These are phyloP conservation scores for Esox niger DNA, from an alignment of 2,113 vertebrate species.

Conservation along the genomic window DNA sequence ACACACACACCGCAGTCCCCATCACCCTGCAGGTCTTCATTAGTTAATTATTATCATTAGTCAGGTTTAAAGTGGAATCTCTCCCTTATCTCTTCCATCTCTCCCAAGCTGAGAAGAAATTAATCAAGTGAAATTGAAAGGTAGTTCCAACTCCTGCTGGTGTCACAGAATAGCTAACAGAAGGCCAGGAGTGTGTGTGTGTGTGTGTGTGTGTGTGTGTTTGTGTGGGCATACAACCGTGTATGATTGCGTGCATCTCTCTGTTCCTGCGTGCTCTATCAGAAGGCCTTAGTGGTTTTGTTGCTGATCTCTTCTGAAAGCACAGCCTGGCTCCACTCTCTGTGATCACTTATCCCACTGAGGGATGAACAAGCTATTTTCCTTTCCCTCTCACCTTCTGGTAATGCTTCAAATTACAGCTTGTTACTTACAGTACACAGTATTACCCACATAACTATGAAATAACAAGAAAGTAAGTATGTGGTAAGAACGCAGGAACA, in stretches of 20 bases:
- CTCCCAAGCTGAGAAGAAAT: constrained; percentile 57
- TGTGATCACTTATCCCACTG: not conserved
- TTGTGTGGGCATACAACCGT: no score
- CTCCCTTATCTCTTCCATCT: constrained; percentile 25
- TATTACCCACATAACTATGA: no score
- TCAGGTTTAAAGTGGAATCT: constrained; percentile 57
- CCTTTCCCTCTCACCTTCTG: not conserved
- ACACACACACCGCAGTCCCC: constrained; percentile 1
- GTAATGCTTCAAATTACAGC: no score
- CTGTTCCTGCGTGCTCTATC: no score
- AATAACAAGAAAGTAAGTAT: no score
- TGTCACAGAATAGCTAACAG: constrained; percentile 35
- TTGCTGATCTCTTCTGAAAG: no score
- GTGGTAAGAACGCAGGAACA: no score
- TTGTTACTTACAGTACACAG: no score
- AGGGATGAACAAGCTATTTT: no score
- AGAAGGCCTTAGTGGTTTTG: no score
- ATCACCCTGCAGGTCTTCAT: constrained; percentile 43
- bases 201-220: no score
- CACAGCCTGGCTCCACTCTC: not conserved
- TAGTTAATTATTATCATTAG: constrained; percentile 66
- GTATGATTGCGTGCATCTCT: no score
- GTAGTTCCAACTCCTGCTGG: constrained; percentile 53
- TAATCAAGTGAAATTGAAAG: constrained; percentile 64
- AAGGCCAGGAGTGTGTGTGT: constrained; percentile 28